Evolutionary conservation across 2,113 vertebrate species (phyloP), one percentile per base, ranked within the genome.

Genomic region (Cryptotis parvus): DNA sequence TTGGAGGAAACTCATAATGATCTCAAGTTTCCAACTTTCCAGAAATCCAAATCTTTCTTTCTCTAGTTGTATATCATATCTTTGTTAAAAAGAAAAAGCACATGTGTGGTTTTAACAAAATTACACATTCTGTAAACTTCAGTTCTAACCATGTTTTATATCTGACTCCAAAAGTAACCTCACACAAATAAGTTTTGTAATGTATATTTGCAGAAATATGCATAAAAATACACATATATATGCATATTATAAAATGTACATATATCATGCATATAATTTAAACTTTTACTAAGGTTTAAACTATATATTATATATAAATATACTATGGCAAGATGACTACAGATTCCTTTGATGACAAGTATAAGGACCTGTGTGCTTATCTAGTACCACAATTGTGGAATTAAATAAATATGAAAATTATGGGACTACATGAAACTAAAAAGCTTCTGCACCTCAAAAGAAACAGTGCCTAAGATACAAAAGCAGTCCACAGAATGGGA

Each of bases 71-170:
- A 24, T 68, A 52, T 20, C 35, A 18, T 2, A 20, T 37, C 41
- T 82, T 85, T 43, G 31, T 52, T 27, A 70, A 26, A 69, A 86
- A 91, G n/a, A n/a, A 72, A 68, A 91, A 72, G 58, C 6, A 3
- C 8, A 18, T 49, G 58, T 69, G 14, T 49, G 11, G 12, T 37
- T 73, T 83, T 27, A 20, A 22, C 55, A 68, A 72, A 31, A 49
- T 49, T 49, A 49, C 9, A 49, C 10, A 49, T 12, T 14, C 45
- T 49, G 14, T 12, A 78, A 87, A 76, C 1, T 12, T 72, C n/a
- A 14, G 26, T n/a, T 55, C 26, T 72, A 82, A 52, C 43, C 75
- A 20, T 74, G 70, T 76, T 72, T 66, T 78, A 61, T 43, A 74
- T 78, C 35, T 41, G 15, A 33, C 31, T 75, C 78, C 66, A 70